Evolutionary conservation across 2,888 invertebrate genomes (phyloP).

Genomic region (Tethea ocularis): DNA sequence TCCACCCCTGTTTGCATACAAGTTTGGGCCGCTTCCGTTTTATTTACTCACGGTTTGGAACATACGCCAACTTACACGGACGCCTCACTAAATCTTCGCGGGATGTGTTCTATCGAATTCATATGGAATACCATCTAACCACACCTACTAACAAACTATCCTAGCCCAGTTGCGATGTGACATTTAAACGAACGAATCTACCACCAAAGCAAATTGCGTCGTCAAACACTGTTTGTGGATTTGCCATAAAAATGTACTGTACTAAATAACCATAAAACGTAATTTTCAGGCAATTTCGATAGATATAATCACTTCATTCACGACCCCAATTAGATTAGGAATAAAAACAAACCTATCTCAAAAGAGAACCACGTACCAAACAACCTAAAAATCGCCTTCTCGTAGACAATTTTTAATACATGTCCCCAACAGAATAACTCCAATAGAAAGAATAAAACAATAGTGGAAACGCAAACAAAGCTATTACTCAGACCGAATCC

Average conservation of each 20-base stretch:
- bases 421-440: slow-evolving; percentile 19
- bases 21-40: slow-evolving; percentile 56
- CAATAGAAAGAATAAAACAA: slow-evolving; percentile 33
- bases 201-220: slow-evolving; percentile 5
- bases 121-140: slow-evolving; percentile 20
- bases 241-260: neutral
- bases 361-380: neutral
- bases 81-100: slow-evolving; percentile 37
- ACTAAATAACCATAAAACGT: neutral
- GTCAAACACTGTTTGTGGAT: slow-evolving; percentile 7
- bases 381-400: neutral
- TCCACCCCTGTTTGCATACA: slow-evolving; percentile 63
- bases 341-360: neutral
- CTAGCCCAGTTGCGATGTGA: slow-evolving; percentile 11
- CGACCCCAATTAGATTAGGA: neutral
- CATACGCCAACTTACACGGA: slow-evolving; percentile 43
- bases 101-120: slow-evolving; percentile 26
- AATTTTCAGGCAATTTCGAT: neutral
- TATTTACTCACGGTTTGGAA: slow-evolving; percentile 54
- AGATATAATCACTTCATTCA: neutral
- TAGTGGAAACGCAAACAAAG: slow-evolving; percentile 44
- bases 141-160: slow-evolving; percentile 1
- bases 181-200: neutral
- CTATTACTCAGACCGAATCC: slow-evolving; percentile 44
- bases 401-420: neutral